Conservation (phyloP, 35 echinoderm and acorn worm genomes). For the Ophiothrix spiculata region DNA sequence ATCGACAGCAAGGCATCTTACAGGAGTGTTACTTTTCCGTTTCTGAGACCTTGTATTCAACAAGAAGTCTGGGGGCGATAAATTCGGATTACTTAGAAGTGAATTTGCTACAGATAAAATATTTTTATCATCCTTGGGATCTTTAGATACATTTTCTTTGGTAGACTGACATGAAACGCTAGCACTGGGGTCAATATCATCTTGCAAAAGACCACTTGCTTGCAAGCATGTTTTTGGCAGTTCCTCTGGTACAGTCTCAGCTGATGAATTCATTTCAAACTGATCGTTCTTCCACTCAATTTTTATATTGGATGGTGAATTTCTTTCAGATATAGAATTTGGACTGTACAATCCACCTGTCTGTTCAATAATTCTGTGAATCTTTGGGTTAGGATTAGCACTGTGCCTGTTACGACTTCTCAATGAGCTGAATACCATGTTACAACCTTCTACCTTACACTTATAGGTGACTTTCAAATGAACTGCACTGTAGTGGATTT, state of each 20-base stretch:
- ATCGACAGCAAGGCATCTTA: background rate
- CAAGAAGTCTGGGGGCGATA: background rate
- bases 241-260: background rate
- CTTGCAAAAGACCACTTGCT: background rate
- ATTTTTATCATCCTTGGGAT: background rate
- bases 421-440: constrained; percentile 57
- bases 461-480: constrained; percentile 55
- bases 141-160: background rate
- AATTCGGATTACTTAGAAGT: background rate
- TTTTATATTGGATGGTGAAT: background rate
- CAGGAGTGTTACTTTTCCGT: background rate
- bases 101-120: background rate
- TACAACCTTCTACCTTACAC: constrained; percentile 53
- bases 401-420: constrained; percentile 57
- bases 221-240: background rate
- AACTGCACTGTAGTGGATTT: constrained; percentile 49
- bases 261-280: background rate
- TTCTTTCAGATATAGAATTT: background rate
- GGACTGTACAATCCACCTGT: background rate
- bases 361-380: constrained; percentile 20
- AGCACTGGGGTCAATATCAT: background rate
- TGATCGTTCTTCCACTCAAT: background rate
- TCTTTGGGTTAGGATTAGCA: constrained; percentile 53
- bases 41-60: background rate
- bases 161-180: too few species aligned